These are phyloP conservation scores for Sciaenops ocellatus DNA, from an alignment of 2,797 vertebrate species.

Conservation along the genomic window DNA sequence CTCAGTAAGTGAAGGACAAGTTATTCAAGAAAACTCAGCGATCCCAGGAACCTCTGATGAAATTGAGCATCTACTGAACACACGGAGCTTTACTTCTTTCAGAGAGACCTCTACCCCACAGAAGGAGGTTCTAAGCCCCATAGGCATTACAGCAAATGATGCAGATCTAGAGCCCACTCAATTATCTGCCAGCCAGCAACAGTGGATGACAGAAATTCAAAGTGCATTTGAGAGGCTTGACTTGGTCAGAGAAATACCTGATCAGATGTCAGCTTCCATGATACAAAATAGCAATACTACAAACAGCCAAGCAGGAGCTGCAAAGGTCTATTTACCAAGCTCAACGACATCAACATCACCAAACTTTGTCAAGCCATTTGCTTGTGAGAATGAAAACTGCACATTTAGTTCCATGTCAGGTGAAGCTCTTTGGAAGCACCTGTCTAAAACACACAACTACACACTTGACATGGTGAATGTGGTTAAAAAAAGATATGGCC, in stretches of 20 bases:
- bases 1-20: constrained; percentile 29
- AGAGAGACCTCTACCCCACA: constrained; percentile 48
- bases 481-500: constrained; percentile 92
- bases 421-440: constrained; percentile 95
- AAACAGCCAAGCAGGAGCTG: constrained; percentile 55
- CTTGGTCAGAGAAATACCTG: constrained; percentile 83
- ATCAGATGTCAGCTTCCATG: constrained; percentile 40
- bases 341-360: constrained; percentile 54
- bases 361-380: constrained; percentile 88
- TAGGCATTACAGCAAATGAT: constrained; percentile 31
- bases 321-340: constrained; percentile 62
- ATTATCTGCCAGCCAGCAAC: constrained; percentile 82
- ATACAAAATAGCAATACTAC: constrained; percentile 33
- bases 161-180: constrained; percentile 54
- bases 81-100: constrained; percentile 68
- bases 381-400: constrained; percentile 90
- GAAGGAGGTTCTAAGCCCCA: constrained; percentile 45
- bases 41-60: constrained; percentile 38
- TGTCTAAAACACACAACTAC: constrained; percentile 93
- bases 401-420: constrained; percentile 92
- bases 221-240: constrained; percentile 90
- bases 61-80: constrained; percentile 53
- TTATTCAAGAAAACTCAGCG: constrained; percentile 28
- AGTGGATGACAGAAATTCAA: constrained; percentile 89
- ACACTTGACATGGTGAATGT: constrained; percentile 92